Percentiles rank a stretch among this genome's conserved stretches.
Conservation (phyloP, 2,888 invertebrate genomes). For the Prosapia bicincta region DNA sequence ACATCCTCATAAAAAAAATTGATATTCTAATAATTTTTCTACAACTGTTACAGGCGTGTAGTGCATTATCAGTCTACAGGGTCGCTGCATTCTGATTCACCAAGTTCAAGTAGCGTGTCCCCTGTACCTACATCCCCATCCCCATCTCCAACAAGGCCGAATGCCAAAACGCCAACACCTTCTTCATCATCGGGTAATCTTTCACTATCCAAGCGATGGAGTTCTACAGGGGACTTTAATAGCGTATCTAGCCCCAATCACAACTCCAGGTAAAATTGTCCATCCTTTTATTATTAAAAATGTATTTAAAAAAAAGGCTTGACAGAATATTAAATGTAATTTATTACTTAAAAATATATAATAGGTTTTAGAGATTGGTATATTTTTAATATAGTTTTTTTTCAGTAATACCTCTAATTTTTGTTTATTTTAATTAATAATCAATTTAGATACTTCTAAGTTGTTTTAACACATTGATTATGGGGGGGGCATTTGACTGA, state of each 20-base stretch:
- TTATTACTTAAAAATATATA: too few species aligned
- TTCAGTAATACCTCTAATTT: too few species aligned
- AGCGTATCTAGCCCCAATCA: conserved; percentile 46
- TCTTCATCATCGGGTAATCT: conserved; percentile 46
- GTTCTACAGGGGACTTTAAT: conserved; percentile 79
- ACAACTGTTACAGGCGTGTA: conserved; percentile 56
- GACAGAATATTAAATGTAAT: too few species aligned
- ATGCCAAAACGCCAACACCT: conserved; percentile 35
- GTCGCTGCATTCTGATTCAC: conserved; percentile 66
- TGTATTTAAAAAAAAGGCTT: too few species aligned
- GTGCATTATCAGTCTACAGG: conserved; percentile 81
- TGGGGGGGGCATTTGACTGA: too few species aligned
- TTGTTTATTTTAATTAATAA: too few species aligned
- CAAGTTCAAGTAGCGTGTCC: conserved; percentile 79
- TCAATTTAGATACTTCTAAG: too few species aligned
- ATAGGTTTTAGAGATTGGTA: too few species aligned
- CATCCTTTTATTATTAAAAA: too few species aligned
- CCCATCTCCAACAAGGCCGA: conserved; percentile 43
- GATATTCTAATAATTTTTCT: neutral
- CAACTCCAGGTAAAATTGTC: conserved; percentile 49
- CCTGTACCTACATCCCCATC: conserved; percentile 63
- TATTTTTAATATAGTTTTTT: too few species aligned
- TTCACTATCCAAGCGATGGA: conserved; percentile 69
- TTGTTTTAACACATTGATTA: too few species aligned
- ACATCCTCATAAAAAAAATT: too few species aligned